Percentiles rank a stretch among this genome's conserved stretches.
phyloP scores from a whole-genome alignment of 2,888 invertebrate genomes.

The Eupeodes luniger region DNA sequence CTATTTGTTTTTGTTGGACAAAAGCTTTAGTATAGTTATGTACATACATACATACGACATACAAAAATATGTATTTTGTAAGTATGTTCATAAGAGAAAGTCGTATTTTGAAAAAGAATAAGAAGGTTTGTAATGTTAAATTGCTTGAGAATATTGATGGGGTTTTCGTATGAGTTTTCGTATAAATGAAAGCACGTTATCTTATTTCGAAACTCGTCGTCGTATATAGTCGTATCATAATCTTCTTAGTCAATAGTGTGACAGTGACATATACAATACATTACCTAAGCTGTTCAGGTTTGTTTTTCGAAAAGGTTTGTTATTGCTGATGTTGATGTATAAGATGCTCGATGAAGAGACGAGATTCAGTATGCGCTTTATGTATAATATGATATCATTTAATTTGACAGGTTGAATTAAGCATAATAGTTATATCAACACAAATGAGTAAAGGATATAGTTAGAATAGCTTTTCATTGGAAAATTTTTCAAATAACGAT shows the following conservation, averaged over 20 bases:
- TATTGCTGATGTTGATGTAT: neutral
- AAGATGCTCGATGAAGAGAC: slow-evolving; percentile 8
- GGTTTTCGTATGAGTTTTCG: neutral
- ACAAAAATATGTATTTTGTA: too few species aligned
- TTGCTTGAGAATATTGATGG: slow-evolving; percentile 32
- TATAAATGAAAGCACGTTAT: slow-evolving; percentile 32
- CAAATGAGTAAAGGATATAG: too few species aligned
- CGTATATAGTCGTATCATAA: slow-evolving; percentile 25
- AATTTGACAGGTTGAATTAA: neutral
- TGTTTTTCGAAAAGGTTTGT: neutral
- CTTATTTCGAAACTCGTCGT: slow-evolving; percentile 46
- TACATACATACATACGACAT: too few species aligned
- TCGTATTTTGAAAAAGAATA: slow-evolving; percentile 4
- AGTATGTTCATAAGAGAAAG: neutral
- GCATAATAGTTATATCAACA: neutral
- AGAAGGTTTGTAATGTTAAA: slow-evolving; percentile 38
- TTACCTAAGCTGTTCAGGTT: slow-evolving; percentile 41
- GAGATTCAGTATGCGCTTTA: neutral
- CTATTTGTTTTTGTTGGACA: neutral
- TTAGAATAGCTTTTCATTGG: too few species aligned
- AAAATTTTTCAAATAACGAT: too few species aligned
- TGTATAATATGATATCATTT: slow-evolving; percentile 17
- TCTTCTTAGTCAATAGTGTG: slow-evolving; percentile 47
- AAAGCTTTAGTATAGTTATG: neutral
- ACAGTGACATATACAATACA: slow-evolving; percentile 62